Percentiles rank a stretch among this genome's conserved stretches.
phyloP scores from a whole-genome alignment of 2,797 vertebrate species.

The Hippoglossus hippoglossus region DNA sequence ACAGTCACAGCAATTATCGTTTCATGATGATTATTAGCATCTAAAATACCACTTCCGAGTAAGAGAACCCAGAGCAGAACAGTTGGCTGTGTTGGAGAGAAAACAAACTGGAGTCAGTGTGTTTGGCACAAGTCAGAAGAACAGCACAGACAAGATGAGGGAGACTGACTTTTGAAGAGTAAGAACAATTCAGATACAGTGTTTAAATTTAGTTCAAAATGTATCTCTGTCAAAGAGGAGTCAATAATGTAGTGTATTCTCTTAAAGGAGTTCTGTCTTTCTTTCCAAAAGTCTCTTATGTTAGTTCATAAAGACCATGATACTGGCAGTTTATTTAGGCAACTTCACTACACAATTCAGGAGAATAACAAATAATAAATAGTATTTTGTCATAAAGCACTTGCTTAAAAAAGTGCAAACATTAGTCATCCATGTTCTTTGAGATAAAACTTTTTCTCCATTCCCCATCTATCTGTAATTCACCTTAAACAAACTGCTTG shows the following conservation, averaged over 20 bases:
- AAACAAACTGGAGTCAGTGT: conserved; percentile 38
- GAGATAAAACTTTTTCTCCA: background rate
- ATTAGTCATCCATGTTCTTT: background rate
- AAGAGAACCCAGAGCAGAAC: conserved; percentile 38
- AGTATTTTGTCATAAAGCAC: conserved; percentile 11
- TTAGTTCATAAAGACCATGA: conserved; percentile 43
- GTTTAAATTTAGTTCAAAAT: conserved; percentile 16
- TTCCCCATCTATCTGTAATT: conserved; percentile 2
- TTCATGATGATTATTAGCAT: conserved; percentile 3
- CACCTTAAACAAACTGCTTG: conserved; percentile 46
- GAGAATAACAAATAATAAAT: background rate
- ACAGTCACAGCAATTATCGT: conserved; percentile 18
- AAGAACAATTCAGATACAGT: conserved; percentile 30
- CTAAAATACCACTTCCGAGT: conserved; percentile 36
- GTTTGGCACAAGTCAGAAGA: conserved; percentile 60
- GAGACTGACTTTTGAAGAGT: conserved; percentile 45
- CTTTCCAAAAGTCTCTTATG: conserved; percentile 48
- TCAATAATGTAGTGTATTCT: conserved; percentile 2
- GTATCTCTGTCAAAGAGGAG: conserved; percentile 2
- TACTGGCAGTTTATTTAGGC: conserved; percentile 21
- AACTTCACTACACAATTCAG: too few species aligned
- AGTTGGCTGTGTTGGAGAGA: conserved; percentile 55
- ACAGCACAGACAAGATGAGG: conserved; percentile 50
- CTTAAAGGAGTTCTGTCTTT: conserved; percentile 24
- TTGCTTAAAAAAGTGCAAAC: conserved; percentile 6